A percentile compares a stretch with the other conserved stretches of the same genome.
Conservation (phyloP, 2,888 invertebrate species). For the Clivina fossor region DNA sequence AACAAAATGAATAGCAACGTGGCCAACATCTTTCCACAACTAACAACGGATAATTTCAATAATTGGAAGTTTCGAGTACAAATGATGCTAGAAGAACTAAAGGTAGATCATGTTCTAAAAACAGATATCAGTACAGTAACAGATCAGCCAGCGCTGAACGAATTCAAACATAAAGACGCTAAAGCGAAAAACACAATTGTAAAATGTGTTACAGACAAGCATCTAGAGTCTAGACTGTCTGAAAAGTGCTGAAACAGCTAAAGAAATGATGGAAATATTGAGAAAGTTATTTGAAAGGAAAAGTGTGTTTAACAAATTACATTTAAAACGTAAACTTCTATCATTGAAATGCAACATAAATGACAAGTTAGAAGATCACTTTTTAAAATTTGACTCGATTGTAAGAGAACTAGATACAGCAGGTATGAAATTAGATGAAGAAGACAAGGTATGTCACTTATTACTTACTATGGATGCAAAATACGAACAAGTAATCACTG, state of each 20-base stretch:
- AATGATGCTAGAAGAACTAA: constrained; percentile 30
- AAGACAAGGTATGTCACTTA: constrained; percentile 41
- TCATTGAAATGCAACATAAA: constrained; percentile 37
- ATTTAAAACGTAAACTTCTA: constrained; percentile 36
- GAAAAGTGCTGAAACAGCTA: constrained; percentile 38
- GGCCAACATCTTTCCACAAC: neutral
- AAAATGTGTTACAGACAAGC: constrained; percentile 39
- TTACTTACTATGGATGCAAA: constrained; percentile 37
- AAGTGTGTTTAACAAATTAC: constrained; percentile 35
- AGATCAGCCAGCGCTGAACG: constrained; percentile 16
- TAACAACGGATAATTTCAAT: constrained; percentile 10
- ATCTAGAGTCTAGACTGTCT: constrained; percentile 39
- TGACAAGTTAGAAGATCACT: constrained; percentile 30
- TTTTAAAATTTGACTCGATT: constrained; percentile 23
- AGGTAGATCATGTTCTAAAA: constrained; percentile 6
- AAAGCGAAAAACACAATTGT: constrained; percentile 39
- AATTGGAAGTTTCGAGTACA: constrained; percentile 35
- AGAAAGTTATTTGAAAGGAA: constrained; percentile 40
- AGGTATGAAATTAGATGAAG: constrained; percentile 35
- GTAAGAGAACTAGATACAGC: constrained; percentile 7
- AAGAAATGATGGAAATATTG: constrained; percentile 38
- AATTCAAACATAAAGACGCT: constrained; percentile 34
- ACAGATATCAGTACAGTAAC: constrained; percentile 8
- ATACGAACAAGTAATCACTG: constrained; percentile 41
- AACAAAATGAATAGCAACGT: neutral